Percentiles rank a stretch among this genome's conserved stretches.
These are phyloP conservation scores for Apamea crenata DNA, from an alignment of 2,888 invertebrate genomes.

Conservation along the genomic window DNA sequence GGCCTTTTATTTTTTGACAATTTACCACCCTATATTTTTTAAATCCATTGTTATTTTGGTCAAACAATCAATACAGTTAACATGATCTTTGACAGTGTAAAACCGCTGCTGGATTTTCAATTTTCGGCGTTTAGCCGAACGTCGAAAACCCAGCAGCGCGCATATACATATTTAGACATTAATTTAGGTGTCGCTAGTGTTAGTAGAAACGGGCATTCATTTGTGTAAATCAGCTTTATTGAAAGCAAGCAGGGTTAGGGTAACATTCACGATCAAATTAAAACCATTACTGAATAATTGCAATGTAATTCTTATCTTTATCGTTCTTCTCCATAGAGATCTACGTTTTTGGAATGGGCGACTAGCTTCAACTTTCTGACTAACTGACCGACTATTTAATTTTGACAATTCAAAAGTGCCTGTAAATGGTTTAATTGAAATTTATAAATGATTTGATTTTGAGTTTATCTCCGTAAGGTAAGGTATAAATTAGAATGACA, in stretches of 20 bases:
- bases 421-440: too few species aligned
- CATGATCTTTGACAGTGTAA: not conserved
- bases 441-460: too few species aligned
- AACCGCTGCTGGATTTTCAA: not conserved
- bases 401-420: too few species aligned
- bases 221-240: not conserved
- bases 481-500: not conserved
- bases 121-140: not conserved
- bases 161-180: not conserved
- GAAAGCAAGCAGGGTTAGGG: not conserved
- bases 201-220: not conserved
- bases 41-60: constrained; percentile 4
- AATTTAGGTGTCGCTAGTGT: not conserved
- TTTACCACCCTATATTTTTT: too few species aligned
- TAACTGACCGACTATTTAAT: too few species aligned
- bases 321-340: too few species aligned
- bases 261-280: not conserved
- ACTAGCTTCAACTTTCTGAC: too few species aligned
- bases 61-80: not conserved
- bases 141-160: not conserved
- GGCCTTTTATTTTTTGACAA: too few species aligned
- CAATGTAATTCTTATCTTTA: not conserved
- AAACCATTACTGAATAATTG: not conserved
- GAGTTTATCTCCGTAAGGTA: not conserved
- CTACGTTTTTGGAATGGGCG: too few species aligned